Conservation (phyloP, 2,888 invertebrate genomes). For the Frankliniella intonsa region DNA sequence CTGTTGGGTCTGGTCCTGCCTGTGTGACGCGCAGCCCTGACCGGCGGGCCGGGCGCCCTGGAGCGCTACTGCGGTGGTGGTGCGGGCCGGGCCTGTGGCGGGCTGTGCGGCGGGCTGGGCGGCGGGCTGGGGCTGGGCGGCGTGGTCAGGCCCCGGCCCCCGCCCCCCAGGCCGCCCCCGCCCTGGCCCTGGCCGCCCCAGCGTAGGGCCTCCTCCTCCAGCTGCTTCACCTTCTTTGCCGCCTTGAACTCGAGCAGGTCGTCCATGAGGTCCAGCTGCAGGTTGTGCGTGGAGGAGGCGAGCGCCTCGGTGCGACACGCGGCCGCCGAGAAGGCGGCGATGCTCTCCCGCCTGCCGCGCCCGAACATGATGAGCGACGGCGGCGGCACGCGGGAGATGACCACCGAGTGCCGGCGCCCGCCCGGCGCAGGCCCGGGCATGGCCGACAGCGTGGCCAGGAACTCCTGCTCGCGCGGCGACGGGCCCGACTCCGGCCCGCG, state of each 20-base stretch:
- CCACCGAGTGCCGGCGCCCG: constrained; percentile 46
- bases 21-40: too few species aligned
- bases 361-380: constrained; percentile 62
- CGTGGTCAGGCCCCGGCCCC: too few species aligned
- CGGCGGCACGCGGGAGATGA: constrained; percentile 72
- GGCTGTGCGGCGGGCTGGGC: constrained; percentile 40
- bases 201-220: background rate
- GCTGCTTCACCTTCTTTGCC: constrained; percentile 57
- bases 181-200: constrained; percentile 29
- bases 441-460: constrained; percentile 63
- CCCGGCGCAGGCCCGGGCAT: background rate
- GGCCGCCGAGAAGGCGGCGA: constrained; percentile 64
- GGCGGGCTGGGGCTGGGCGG: constrained; percentile 31
- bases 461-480: constrained; percentile 73
- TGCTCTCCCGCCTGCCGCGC: constrained; percentile 72
- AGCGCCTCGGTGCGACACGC: constrained; percentile 52
- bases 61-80: background rate
- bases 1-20: too few species aligned
- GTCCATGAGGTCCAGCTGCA: constrained; percentile 83
- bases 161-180: too few species aligned
- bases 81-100: constrained; percentile 46
- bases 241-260: constrained; percentile 66
- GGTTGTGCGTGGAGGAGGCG: constrained; percentile 72
- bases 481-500: constrained; percentile 70
- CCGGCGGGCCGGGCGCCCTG: too few species aligned